Evolutionary conservation across 2,888 invertebrate species (phyloP), one percentile per base, ranked within the genome.

Genomic region (Mythimna lalbum): DNA sequence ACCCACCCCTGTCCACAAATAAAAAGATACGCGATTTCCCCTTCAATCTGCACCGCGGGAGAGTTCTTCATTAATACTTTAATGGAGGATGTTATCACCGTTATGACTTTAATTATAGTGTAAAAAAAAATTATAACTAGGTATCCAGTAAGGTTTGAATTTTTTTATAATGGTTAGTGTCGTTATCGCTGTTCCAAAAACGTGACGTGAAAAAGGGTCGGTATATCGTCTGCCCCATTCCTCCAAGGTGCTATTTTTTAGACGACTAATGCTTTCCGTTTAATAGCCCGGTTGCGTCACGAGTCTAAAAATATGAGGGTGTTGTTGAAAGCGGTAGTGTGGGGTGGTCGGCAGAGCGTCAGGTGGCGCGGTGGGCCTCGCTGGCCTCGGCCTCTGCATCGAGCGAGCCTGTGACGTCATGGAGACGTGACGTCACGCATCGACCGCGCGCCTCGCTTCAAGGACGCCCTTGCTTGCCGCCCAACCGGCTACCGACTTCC

Each of bases 371-470:
- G 69, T 68, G 80, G 81, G 71, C 84, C 76, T 86, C 87, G 91
- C 87, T 85, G 92, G 87, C 92, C 90, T 90, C 92, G 91, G 91
- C 90, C 91, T 91, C 91, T 87, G 89, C 84, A 90, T 89, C 91
- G 90, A 91, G 72, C 90, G 87, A 87, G 90, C 93, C 92, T 88
- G 92, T 95, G 95, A 95, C 95, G 95, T 95, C 94, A 93, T 91
- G 74, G 76, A 85, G 76, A 76, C 75, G 85, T 92, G 89, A 95
- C 95, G 96, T 95, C 95, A 95, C 89, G 68, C 90, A 95, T 96
- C 95, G 95, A 95, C 90, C 90, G 92, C 88, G 90, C 91, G 91
- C 89, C 88, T 89, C 85, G 86, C 73, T 91, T 95, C 95, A 96
- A 96, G 95, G 95, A 92, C 95, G 94, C 89, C 93, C 93, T 93